Base-by-base conservation (phyloP, 2,888 invertebrate species). In the Oscheius onirici region DNA sequence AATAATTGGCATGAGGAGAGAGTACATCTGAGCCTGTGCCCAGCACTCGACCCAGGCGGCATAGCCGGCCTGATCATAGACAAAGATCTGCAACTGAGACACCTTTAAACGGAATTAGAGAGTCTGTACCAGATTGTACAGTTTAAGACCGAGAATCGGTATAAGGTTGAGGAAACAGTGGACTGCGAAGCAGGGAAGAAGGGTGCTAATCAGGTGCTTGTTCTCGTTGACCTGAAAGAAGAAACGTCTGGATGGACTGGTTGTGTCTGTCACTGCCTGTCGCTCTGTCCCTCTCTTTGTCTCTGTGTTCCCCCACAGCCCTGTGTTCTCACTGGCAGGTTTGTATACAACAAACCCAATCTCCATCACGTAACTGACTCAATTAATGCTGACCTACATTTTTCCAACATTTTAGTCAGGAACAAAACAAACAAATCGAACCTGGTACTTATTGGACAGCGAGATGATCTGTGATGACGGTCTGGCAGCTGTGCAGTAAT, bases 1-100 rank as follows among this genome's bases (percentile, higher is more conserved):
- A 15, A 55, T 24, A 15, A 55, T 15, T 0, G 55, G 55, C 55
- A 55, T 55, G 26, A 55, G 28, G 13, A 55, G 28, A 6, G 55
- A 55, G 55, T 55, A 55, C 26, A 26, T 26, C 55, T 55, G 55
- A 10, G 55, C 55, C 26, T 55, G 55, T 11, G 34, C 28, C 55
- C 55, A 55, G n/a, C 22, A n/a, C 28, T 55, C 55, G 3, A 28
- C 55, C 55, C 55, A 55, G 11, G 26, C 55, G 10, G 26, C 26
- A 11, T 55, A 26, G 28, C 26, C 26, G 11, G 26, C 55, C 55
- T 24, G n/a, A 8, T 55, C 55, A 3, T 28, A 55, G 26, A n/a
- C 11, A 15, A 55, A 26, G 11, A 55, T 26, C 55, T 55, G 55
- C 24, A 55, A 55, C 22, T 26, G 28, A 24, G 46, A 15, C 8